Conservation (phyloP, 2,888 invertebrate species). For the Galerucella pusilla region DNA sequence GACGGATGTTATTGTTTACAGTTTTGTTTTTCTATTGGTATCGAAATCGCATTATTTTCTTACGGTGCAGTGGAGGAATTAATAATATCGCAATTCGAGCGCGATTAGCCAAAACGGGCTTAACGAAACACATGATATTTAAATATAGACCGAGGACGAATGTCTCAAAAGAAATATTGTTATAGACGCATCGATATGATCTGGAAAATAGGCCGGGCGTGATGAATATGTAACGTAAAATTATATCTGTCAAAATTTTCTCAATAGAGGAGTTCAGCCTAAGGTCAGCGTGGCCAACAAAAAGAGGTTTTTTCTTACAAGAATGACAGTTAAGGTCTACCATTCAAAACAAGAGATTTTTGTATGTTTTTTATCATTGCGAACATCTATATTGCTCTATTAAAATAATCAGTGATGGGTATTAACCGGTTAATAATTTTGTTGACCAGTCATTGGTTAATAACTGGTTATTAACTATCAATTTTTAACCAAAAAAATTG, state of each 20-base stretch:
- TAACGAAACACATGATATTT: neutral
- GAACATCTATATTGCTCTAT: no score
- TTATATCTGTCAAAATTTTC: neutral
- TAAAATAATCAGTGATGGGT: no score
- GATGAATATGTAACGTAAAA: neutral
- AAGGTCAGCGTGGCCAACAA: no score
- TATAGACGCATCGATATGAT: neutral
- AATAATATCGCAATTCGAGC: neutral
- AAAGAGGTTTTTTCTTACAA: no score
- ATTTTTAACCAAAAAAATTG: no score
- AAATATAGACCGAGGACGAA: slow-evolving; percentile 8
- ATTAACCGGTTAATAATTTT: no score
- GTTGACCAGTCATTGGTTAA: no score
- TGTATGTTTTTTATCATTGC: no score
- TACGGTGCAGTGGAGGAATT: neutral
- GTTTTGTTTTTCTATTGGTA: neutral
- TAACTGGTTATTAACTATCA: no score
- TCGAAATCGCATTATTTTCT: neutral
- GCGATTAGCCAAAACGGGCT: neutral
- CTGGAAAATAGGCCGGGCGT: slow-evolving; percentile 9
- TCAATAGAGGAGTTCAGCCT: neutral
- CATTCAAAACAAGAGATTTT: no score
- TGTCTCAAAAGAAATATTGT: slow-evolving; percentile 16
- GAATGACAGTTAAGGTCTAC: no score
- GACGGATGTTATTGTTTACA: slow-evolving; percentile 20